phyloP scores from a whole-genome alignment of 2,888 invertebrate genomes.

The Caenorhabditis wallacei region DNA sequence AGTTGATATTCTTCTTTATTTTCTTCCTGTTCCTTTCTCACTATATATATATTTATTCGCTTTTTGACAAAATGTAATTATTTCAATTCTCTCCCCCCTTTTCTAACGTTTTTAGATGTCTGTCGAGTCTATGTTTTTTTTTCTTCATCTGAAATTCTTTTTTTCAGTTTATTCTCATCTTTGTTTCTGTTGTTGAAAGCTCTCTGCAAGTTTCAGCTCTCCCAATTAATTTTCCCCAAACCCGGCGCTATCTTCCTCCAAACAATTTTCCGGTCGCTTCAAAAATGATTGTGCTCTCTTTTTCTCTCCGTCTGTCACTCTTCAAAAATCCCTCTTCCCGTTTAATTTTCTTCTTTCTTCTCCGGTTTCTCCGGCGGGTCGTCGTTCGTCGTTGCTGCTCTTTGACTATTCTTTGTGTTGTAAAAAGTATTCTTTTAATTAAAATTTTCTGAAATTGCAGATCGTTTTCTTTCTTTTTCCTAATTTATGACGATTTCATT shows the following conservation, averaged over 20 bases:
- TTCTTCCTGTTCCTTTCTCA: conserved; percentile 11
- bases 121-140: conserved; percentile 7
- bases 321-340: no score
- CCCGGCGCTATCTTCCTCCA: conserved; percentile 3
- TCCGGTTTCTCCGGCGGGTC: conserved; percentile 43
- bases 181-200: conserved; percentile 24
- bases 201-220: background rate
- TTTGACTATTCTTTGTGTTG: conserved; percentile 22
- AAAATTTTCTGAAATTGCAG: conserved; percentile 9
- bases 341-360: conserved; percentile 23
- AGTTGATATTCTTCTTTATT: conserved; percentile 14
- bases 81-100: conserved; percentile 7
- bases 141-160: background rate
- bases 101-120: conserved; percentile 37
- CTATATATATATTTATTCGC: conserved; percentile 50
- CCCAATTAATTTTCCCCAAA: conserved; percentile 1
- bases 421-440: conserved; percentile 31
- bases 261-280: conserved; percentile 22
- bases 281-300: conserved; percentile 37
- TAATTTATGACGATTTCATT: background rate
- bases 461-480: background rate
- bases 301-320: background rate
- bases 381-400: conserved; percentile 31
- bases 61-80: conserved; percentile 44
- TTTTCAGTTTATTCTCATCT: conserved; percentile 7